A percentile compares a stretch with the other conserved stretches of the same genome.
Conservation (phyloP, 2,113 vertebrate species). For the Arvicanthis niloticus region DNA sequence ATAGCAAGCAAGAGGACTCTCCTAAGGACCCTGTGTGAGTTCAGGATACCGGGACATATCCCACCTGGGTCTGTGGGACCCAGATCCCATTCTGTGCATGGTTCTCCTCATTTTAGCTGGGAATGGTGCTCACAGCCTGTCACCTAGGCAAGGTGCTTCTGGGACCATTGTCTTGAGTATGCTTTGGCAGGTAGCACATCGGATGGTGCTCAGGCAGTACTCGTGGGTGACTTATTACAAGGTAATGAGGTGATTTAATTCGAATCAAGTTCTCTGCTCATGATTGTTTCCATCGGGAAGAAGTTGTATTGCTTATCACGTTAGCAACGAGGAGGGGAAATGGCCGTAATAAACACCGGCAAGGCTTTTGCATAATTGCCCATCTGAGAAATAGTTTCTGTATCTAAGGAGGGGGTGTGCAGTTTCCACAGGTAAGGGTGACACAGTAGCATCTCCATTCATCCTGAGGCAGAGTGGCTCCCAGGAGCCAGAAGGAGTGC, state of each 20-base stretch:
- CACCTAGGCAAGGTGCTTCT: not conserved
- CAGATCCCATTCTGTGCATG: not conserved
- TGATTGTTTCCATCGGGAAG: constrained; percentile 51
- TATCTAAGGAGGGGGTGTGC: accelerated
- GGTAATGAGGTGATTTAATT: constrained; percentile 65
- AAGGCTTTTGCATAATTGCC: not conserved
- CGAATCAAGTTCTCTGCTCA: constrained; percentile 22
- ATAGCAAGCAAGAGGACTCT: accelerated
- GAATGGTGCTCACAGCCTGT: not conserved
- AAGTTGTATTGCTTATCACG: not conserved
- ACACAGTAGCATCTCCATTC: no score
- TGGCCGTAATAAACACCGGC: not conserved
- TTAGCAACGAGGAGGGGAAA: not conserved
- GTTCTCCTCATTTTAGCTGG: not conserved
- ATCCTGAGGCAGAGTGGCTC: not conserved
- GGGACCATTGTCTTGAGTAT: not conserved
- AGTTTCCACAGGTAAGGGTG: not conserved
- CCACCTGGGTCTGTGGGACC: not conserved
- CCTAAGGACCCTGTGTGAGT: not conserved
- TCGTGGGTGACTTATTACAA: constrained; percentile 49
- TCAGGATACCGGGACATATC: not conserved
- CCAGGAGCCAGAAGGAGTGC: not conserved
- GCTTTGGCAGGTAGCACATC: not conserved
- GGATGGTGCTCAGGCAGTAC: not conserved
- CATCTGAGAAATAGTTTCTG: not conserved